Evolutionary conservation across 2,113 vertebrate species (phyloP).

Genomic region (Callaeas wilsoni): DNA sequence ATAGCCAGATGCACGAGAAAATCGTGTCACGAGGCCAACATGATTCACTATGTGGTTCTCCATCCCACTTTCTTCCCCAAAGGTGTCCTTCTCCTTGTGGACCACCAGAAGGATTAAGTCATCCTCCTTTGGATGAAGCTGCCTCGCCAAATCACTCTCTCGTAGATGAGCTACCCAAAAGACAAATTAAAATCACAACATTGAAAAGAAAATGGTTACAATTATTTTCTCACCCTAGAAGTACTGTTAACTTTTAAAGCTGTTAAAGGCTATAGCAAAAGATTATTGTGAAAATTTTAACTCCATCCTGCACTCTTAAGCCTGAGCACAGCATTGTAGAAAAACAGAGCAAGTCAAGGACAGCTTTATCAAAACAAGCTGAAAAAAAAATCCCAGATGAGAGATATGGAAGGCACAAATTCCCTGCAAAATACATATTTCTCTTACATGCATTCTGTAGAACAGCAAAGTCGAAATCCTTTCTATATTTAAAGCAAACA

Average conservation of each 20-base stretch:
- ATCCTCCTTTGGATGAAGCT: slow-evolving; percentile 81
- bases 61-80: neutral
- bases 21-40: slow-evolving; percentile 71
- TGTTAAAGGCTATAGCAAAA: neutral
- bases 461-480: neutral
- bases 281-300: neutral
- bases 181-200: neutral
- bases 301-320: neutral
- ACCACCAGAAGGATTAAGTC: slow-evolving; percentile 78
- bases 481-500: neutral
- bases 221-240: neutral
- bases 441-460: neutral
- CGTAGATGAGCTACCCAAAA: slow-evolving; percentile 57
- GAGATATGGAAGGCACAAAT: neutral
- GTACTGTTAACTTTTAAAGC: neutral
- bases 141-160: slow-evolving; percentile 64
- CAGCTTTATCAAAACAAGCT: neutral
- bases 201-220: neutral
- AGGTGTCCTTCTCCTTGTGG: slow-evolving; percentile 44
- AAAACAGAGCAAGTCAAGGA: neutral
- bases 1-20: slow-evolving; percentile 27
- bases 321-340: neutral
- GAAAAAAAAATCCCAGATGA: neutral
- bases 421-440: neutral
- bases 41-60: neutral